These are phyloP conservation scores for Mus minutoides DNA, from an alignment of 2,797 vertebrate species.

Conservation along the genomic window DNA sequence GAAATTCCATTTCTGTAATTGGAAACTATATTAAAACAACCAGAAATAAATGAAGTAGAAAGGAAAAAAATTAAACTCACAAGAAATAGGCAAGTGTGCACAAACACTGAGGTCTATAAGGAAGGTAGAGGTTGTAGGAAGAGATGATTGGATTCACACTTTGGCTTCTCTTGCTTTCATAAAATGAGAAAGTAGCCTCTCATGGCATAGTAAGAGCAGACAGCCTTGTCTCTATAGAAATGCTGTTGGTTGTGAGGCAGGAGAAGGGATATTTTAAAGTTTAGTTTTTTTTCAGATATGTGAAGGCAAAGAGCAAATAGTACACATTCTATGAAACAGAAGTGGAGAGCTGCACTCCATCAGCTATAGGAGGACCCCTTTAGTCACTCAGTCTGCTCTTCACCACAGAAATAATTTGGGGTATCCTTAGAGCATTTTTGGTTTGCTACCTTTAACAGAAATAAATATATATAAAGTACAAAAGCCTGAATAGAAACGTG, in stretches of 20 bases:
- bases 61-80: slow-evolving; percentile 60
- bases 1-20: slow-evolving; percentile 63
- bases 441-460: slow-evolving; percentile 33
- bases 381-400: slow-evolving; percentile 44
- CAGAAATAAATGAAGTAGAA: slow-evolving; percentile 70
- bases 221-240: slow-evolving; percentile 28
- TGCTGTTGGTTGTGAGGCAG: slow-evolving; percentile 9
- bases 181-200: slow-evolving; percentile 68
- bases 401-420: slow-evolving; percentile 52
- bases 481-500: slow-evolving; percentile 56
- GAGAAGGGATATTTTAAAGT: slow-evolving; percentile 12
- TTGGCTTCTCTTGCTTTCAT: slow-evolving; percentile 46
- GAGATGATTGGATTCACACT: slow-evolving; percentile 28
- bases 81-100: slow-evolving; percentile 55
- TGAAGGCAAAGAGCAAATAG: slow-evolving; percentile 52
- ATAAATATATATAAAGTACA: neutral
- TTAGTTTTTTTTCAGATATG: slow-evolving; percentile 26
- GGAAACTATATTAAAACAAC: slow-evolving; percentile 65
- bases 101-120: slow-evolving; percentile 4
- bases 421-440: slow-evolving; percentile 26
- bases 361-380: neutral
- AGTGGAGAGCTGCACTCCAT: neutral
- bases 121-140: slow-evolving; percentile 34
- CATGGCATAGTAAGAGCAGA: slow-evolving; percentile 22
- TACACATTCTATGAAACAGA: slow-evolving; percentile 14